Evolutionary conservation across 1,140 invertebrate genomes (phyloP).

Genomic region (Ceratoteleas bidentatus): DNA sequence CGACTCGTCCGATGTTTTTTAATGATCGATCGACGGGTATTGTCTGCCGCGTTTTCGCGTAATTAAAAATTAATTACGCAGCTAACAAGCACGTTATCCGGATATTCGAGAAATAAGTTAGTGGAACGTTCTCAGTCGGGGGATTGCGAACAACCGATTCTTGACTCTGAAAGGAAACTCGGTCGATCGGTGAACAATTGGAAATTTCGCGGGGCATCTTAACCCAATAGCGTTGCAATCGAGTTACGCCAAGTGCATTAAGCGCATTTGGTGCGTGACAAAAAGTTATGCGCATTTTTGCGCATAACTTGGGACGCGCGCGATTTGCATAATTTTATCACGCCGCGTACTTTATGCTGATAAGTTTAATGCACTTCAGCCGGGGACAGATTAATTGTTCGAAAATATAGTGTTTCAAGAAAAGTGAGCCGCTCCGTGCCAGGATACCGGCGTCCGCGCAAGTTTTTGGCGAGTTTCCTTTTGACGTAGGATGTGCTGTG

Average conservation of each 20-base stretch:
- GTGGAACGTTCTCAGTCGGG: background rate
- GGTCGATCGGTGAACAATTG: constrained; percentile 5
- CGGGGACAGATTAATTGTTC: constrained; percentile 61
- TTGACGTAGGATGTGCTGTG: constrained; percentile 58
- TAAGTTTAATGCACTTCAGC: constrained; percentile 56
- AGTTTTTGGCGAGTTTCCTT: constrained; percentile 63
- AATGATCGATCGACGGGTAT: too few species aligned
- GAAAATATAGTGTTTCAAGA: constrained; percentile 62
- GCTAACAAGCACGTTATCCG: too few species aligned
- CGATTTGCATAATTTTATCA: constrained; percentile 59
- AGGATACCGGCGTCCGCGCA: constrained; percentile 57
- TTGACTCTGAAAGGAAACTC: too few species aligned
- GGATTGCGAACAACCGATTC: background rate
- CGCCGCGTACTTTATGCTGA: constrained; percentile 51
- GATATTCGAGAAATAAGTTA: background rate
- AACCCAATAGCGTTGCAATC: constrained; percentile 30
- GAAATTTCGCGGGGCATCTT: constrained; percentile 24
- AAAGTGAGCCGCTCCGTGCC: constrained; percentile 58
- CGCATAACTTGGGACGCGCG: constrained; percentile 44
- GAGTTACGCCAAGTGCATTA: constrained; percentile 49
- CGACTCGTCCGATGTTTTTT: constrained; percentile 23
- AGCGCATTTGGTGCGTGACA: constrained; percentile 46
- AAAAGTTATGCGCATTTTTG: constrained; percentile 49
- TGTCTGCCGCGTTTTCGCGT: background rate
- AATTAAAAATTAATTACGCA: background rate